These are phyloP conservation scores for Temnothorax unifasciatus DNA, from an alignment of 2,888 invertebrate genomes.

Conservation along the genomic window DNA sequence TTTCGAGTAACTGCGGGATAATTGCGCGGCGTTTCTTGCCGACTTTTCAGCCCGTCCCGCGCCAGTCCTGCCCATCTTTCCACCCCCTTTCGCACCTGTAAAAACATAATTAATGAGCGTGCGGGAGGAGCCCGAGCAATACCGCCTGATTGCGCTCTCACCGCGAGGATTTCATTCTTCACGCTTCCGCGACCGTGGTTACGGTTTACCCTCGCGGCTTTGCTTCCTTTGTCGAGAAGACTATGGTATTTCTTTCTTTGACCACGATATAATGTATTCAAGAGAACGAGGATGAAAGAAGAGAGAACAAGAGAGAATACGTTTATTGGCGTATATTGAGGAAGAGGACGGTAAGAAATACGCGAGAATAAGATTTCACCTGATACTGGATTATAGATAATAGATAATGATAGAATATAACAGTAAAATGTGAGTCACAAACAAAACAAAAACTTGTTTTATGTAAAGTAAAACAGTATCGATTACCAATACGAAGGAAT, in stretches of 20 bases:
- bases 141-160: slow-evolving; percentile 66
- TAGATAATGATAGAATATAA: not conserved
- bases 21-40: slow-evolving; percentile 74
- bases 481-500: not conserved
- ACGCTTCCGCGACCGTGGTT: slow-evolving; percentile 54
- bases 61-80: slow-evolving; percentile 25
- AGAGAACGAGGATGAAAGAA: not conserved
- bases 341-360: not conserved
- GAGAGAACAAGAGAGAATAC: slow-evolving; percentile 2
- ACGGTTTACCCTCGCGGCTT: slow-evolving; percentile 56
- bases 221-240: slow-evolving; percentile 55
- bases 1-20: slow-evolving; percentile 77
- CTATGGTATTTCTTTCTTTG: slow-evolving; percentile 54
- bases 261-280: slow-evolving; percentile 50
- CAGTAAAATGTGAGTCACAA: slow-evolving; percentile 1
- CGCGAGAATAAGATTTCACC: slow-evolving; percentile 9
- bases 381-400: not conserved
- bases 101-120: slow-evolving; percentile 78
- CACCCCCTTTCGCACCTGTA: slow-evolving; percentile 31
- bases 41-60: slow-evolving; percentile 28
- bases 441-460: not conserved
- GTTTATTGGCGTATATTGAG: slow-evolving; percentile 14
- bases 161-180: slow-evolving; percentile 76
- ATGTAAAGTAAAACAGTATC: not conserved
- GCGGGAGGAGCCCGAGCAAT: slow-evolving; percentile 62